Evolutionary conservation across 2,888 invertebrate species (phyloP), one percentile per base, ranked within the genome.

Genomic region (Ashinkailepas kermadecensis): DNA sequence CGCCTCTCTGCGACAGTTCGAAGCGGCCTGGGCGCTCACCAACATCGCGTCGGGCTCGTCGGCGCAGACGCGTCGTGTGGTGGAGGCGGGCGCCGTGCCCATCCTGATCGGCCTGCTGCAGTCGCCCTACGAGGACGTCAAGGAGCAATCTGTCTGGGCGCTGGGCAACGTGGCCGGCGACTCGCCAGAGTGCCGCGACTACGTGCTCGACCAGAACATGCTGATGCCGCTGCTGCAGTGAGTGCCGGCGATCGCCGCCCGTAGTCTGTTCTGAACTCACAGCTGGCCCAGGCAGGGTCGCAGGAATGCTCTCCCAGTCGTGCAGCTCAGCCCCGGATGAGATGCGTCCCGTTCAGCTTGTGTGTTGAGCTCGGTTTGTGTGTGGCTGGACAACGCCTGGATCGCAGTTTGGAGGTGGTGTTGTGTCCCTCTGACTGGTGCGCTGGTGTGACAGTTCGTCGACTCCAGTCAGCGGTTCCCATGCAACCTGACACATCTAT

Each of bases 21-120:
- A 99, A 88, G 94, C 97, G 0, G 94, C 97, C 0, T 99, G 99
- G 99, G 97, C 97, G 0, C 88, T 99, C 82, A 99, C 99, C 58
- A 99, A 99, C 87, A 95, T 99, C 81, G 98, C 99, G 0, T 97
- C 97, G 0, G 99, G 99, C 13, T 95, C 95, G 0, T 92, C 94
- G 0, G 93, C 93, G 0, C 97, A 99, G 87, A 99, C 99, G 0
- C 90, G 92, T 85, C 92, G 93, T 25, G 96, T 98, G 0, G 92
- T 98, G 7, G 89, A 93, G 87, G 91, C 92, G 64, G 94, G 95
- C n/a, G 97, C 96, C 0, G 91, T 99, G 54, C 94, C 94, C 0
- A 92, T 92, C 82, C 91, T 99, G 81, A 91, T 96, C 56, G 87
- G 89, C 0, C 89, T 99, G 21, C 88, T 97, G 0, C 88, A 90